Evolutionary conservation across 1,140 invertebrate species (phyloP), one percentile per base, ranked within the genome.

Genomic region (Bactericera cockerelli): DNA sequence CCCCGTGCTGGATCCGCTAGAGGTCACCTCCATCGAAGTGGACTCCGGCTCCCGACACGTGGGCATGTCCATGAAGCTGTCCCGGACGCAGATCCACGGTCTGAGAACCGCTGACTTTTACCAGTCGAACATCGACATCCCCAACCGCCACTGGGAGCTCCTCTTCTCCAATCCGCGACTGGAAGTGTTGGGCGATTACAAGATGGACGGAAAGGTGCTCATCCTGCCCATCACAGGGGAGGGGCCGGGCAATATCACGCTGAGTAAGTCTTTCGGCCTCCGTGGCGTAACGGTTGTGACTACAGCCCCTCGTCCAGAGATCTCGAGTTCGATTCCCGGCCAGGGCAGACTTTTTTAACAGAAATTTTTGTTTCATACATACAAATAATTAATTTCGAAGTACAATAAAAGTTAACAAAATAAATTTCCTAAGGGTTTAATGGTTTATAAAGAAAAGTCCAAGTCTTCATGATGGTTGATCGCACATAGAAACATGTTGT

Each of bases 171-270:
- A 76, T 3, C 74, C 77, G 65, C 73, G 71, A 66, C 70, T 71
- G 1, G 69, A 68, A 8, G 75, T 77, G 56, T 68, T 72, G 59
- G 76, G 73, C 3, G 68, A 84, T 64, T 87, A 86, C 62, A 77
- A 79, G 54, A 74, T 85, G 66, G 75, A 77, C 21, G 84, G 85
- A 25, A 76, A 78, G 54, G 77, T 87, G 55, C 66, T 87, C 2
- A 65, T 87, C 14, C 65, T 87, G 26, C 82, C 83, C 0, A 80
- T 87, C 19, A 76, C 72, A 16, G 84, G 84, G 28, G 74, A 77
- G 59, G 84, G 84, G 4, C 70, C 76, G 38, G 78, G 78, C 0
- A 84, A 85, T 62, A 77, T 86, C 8, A 82, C 81, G 3, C 75
- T 84, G 68, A 63, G 81, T 82, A 74, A 79, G 74, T 36, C 16